Evolutionary conservation across 2,113 vertebrate genomes (phyloP).

Genomic region (Melanocharis versteri): DNA sequence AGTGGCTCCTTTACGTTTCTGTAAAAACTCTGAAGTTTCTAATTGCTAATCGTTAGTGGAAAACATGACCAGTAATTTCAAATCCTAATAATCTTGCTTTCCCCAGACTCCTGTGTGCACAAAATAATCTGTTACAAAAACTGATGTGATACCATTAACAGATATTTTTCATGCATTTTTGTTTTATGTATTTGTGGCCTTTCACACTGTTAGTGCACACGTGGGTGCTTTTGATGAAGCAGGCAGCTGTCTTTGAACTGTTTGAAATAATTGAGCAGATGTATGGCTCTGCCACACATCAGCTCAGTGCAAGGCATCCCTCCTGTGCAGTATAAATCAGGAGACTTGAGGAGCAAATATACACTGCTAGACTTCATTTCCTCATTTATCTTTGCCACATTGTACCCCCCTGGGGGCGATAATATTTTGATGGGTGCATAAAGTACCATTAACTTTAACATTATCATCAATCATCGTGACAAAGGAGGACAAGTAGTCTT

Average conservation of each 20-base stretch:
- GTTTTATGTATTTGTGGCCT: background rate
- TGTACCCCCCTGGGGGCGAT: background rate
- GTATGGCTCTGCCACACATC: background rate
- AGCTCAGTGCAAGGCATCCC: background rate
- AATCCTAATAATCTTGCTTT: background rate
- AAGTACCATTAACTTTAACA: conserved; percentile 26
- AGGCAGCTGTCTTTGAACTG: conserved; percentile 8
- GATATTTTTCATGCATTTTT: background rate
- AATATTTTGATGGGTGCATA: conserved; percentile 55
- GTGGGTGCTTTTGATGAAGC: background rate
- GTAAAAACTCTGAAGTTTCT: background rate
- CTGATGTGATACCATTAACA: background rate
- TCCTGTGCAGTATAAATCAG: conserved; percentile 12
- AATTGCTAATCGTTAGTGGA: background rate
- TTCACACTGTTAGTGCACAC: background rate
- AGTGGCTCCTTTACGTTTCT: background rate
- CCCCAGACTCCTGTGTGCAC: background rate
- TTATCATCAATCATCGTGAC: conserved; percentile 2
- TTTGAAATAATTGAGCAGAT: conserved; percentile 8
- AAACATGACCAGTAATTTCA: background rate
- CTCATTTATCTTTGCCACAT: conserved; percentile 1
- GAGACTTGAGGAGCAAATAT: background rate
- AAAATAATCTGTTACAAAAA: background rate
- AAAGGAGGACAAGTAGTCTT: conserved; percentile 49
- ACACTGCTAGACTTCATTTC: background rate